Conservation (phyloP, 2,113 vertebrate species). For the Ctenomys sociabilis region DNA sequence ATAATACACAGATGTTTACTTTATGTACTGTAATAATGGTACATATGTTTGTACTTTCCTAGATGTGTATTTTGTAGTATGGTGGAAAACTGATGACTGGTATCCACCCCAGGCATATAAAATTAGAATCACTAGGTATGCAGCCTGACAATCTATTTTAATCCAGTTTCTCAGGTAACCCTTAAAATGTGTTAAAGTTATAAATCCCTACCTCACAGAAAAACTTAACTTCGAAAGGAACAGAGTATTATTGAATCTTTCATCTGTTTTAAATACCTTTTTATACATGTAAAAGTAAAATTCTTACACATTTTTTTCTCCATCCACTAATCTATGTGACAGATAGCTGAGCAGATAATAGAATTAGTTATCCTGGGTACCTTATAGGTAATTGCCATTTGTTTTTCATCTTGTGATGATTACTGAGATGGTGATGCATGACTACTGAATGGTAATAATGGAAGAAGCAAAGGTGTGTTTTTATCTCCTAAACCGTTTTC, state of each 20-base stretch:
- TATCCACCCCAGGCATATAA: not conserved
- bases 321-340: not conserved
- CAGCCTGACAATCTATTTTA: slow-evolving; percentile 2
- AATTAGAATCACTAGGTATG: not conserved
- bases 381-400: slow-evolving; percentile 16
- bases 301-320: not conserved
- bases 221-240: not conserved
- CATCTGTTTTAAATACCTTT: not conserved
- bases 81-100: not conserved
- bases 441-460: not conserved
- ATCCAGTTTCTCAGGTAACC: slow-evolving; percentile 20
- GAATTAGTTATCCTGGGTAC: not conserved
- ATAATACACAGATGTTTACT: slow-evolving; percentile 21
- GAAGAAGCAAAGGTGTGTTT: not conserved
- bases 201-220: not conserved
- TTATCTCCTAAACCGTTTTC: not conserved
- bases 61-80: not conserved
- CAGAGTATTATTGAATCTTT: not conserved
- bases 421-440: not conserved
- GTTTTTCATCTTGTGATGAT: slow-evolving; percentile 27
- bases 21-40: not conserved
- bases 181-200: slow-evolving; percentile 20
- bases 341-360: slow-evolving; percentile 5
- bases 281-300: not conserved
- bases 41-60: not conserved